phyloP scores from a whole-genome alignment of 2,113 vertebrate genomes.

The Lontra canadensis region DNA sequence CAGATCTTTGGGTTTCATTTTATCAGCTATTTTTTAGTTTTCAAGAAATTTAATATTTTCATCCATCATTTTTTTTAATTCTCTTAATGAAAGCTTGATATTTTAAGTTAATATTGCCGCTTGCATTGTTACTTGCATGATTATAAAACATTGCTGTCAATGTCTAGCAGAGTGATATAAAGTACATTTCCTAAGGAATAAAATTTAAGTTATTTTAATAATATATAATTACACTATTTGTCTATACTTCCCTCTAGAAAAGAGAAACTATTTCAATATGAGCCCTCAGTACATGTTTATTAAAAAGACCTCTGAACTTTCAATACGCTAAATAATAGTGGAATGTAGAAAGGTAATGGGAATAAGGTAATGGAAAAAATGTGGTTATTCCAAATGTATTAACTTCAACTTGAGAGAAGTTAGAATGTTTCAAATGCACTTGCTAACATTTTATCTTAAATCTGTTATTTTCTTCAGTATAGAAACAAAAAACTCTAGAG shows the following conservation, averaged over 20 bases:
- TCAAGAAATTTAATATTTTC: slow-evolving; percentile 4
- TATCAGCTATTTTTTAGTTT: background rate
- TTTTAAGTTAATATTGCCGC: background rate
- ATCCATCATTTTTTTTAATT: background rate
- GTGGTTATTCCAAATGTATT: background rate
- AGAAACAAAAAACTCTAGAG: background rate
- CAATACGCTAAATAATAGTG: background rate
- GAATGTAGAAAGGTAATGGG: background rate
- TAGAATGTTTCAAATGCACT: background rate
- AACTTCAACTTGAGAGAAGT: background rate
- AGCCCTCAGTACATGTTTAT: background rate
- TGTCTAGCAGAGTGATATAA: background rate
- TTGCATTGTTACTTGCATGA: background rate
- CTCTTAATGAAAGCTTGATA: background rate
- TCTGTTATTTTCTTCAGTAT: background rate
- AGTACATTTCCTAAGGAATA: background rate
- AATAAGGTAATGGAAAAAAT: background rate
- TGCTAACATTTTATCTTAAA: slow-evolving; percentile 3
- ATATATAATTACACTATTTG: background rate
- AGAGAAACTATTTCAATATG: background rate
- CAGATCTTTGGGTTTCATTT: background rate
- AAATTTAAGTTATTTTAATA: background rate
- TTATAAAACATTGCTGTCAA: background rate
- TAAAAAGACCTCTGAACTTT: background rate
- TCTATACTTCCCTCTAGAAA: background rate